Percentiles rank a stretch among this genome's conserved stretches.
Conservation (phyloP, 2,888 invertebrate species). For the Tiliacea aurago region DNA sequence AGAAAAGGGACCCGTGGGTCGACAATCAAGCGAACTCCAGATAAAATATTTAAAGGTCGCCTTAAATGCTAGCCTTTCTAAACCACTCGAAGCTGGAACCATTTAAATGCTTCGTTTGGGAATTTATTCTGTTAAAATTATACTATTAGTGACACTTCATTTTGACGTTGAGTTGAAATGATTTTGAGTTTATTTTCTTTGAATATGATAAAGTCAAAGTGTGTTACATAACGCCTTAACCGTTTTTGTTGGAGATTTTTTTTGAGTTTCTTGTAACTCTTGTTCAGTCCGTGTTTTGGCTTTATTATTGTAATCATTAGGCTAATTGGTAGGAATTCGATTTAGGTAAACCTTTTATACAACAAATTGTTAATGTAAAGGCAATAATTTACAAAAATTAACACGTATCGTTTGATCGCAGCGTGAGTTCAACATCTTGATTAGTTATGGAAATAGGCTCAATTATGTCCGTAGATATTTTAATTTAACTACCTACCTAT, state of each 20-base stretch:
- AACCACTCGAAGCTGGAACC: conserved; percentile 77
- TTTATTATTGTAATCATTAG: conserved; percentile 14
- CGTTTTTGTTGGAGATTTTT: neutral
- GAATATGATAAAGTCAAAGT: conserved; percentile 8
- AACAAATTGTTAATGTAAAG: conserved; percentile 49
- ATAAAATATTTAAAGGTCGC: conserved; percentile 90
- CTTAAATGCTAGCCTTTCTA: conserved; percentile 77
- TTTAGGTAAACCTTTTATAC: conserved; percentile 20
- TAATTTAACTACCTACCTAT: conserved; percentile 42
- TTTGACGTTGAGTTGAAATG: conserved; percentile 41
- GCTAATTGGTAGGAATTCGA: conserved; percentile 33
- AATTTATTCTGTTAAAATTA: conserved; percentile 67
- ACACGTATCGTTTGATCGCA: conserved; percentile 61
- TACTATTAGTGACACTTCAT: conserved; percentile 56
- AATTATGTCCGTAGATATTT: conserved; percentile 50
- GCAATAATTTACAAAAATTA: conserved; percentile 55
- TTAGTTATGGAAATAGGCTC: conserved; percentile 61
- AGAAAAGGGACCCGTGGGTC: conserved; percentile 83
- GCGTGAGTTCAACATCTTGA: conserved; percentile 63
- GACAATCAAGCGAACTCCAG: conserved; percentile 87
- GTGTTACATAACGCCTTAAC: conserved; percentile 16
- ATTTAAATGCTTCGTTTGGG: conserved; percentile 82
- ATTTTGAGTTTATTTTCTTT: conserved; percentile 14
- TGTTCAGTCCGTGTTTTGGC: conserved; percentile 2
- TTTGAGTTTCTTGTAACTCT: neutral